These are phyloP conservation scores for Phoebastria nigripes DNA, from an alignment of 2,797 vertebrate species.

Conservation along the genomic window DNA sequence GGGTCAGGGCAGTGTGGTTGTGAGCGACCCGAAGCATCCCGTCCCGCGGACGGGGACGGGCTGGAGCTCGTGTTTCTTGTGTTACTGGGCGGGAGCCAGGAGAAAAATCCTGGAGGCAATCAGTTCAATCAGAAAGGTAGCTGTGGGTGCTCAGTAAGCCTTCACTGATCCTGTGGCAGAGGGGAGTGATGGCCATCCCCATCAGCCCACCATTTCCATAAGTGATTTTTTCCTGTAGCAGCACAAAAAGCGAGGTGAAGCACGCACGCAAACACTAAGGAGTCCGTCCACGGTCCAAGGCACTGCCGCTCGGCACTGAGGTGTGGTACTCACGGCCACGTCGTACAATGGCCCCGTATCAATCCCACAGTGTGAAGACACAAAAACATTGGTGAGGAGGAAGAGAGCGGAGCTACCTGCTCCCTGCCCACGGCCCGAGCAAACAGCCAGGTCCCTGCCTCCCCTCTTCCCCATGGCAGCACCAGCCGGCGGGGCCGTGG, in stretches of 20 bases:
- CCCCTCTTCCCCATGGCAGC: rapidly evolving
- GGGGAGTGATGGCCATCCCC: background rate
- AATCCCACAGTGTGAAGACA: rapidly evolving
- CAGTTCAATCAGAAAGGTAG: rapidly evolving
- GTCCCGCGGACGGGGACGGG: rapidly evolving
- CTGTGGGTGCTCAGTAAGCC: rapidly evolving
- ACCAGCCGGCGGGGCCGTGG: rapidly evolving
- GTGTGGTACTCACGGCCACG: rapidly evolving
- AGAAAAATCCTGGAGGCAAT: background rate
- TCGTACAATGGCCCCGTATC: rapidly evolving
- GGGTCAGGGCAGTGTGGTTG: rapidly evolving
- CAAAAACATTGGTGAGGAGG: rapidly evolving
- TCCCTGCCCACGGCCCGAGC: rapidly evolving
- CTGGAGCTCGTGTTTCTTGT: rapidly evolving
- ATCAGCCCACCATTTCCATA: background rate
- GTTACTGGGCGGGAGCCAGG: background rate
- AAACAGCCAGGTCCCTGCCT: background rate
- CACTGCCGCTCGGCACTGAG: background rate
- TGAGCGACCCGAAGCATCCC: rapidly evolving
- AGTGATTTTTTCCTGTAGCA: background rate
- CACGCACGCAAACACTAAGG: rapidly evolving
- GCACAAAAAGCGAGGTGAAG: background rate
- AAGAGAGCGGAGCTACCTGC: rapidly evolving
- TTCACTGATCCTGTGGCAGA: background rate
- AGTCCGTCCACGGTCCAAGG: background rate